A percentile compares a stretch with the other conserved stretches of the same genome.
Evolutionary conservation across 2,888 invertebrate species (phyloP).

Genomic region (Eilema griseolum): DNA sequence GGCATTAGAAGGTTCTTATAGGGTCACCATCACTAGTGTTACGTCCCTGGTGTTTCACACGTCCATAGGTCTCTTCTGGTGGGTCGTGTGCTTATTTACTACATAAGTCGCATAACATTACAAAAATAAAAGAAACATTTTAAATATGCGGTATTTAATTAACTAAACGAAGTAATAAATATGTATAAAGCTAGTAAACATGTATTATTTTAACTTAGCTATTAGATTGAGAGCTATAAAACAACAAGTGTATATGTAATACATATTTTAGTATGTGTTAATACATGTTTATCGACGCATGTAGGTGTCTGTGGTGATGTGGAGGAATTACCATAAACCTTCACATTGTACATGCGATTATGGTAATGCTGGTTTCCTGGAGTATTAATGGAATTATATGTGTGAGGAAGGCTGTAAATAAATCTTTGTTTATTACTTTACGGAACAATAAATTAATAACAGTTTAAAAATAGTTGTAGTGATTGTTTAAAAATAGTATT

Average conservation of each 20-base stretch:
- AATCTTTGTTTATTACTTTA: conserved; percentile 1
- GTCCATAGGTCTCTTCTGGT: too few species aligned
- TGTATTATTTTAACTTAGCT: background rate
- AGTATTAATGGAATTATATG: conserved; percentile 26
- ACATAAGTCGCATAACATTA: too few species aligned
- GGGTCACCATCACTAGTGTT: too few species aligned
- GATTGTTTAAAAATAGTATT: too few species aligned
- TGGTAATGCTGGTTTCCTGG: conserved; percentile 48
- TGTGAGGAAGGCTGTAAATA: conserved; percentile 19
- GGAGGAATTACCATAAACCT: conserved; percentile 51
- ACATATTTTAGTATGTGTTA: conserved; percentile 45
- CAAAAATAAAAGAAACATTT: too few species aligned
- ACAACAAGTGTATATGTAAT: conserved; percentile 57
- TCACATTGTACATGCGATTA: conserved; percentile 48
- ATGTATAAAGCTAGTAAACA: background rate
- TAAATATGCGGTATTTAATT: background rate
- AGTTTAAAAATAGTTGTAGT: too few species aligned
- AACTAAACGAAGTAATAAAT: background rate
- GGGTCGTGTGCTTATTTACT: too few species aligned
- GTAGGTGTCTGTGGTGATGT: conserved; percentile 52
- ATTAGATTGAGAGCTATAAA: background rate
- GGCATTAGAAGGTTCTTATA: too few species aligned
- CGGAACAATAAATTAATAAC: too few species aligned
- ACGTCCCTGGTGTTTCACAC: too few species aligned
- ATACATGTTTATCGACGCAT: conserved; percentile 64